Evolutionary conservation across 2,888 invertebrate genomes (phyloP).

Genomic region (Venusia cambrica): DNA sequence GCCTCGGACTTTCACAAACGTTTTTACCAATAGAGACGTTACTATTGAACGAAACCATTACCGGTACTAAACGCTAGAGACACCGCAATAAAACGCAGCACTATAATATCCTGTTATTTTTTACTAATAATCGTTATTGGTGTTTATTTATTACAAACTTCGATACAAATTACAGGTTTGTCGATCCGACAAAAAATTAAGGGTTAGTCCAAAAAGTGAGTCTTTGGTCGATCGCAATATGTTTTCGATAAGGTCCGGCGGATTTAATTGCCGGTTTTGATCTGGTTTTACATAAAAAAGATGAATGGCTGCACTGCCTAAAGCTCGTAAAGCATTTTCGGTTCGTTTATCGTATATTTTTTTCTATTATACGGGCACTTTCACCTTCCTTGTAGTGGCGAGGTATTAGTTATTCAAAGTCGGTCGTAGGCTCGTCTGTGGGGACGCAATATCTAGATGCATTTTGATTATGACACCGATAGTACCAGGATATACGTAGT

Average conservation of each 20-base stretch:
- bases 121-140: slow-evolving; percentile 80
- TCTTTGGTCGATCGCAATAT: slow-evolving; percentile 78
- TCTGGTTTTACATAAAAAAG: slow-evolving; percentile 80
- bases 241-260: slow-evolving; percentile 79
- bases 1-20: slow-evolving; percentile 70
- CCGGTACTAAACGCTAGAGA: slow-evolving; percentile 48
- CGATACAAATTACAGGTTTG: slow-evolving; percentile 78
- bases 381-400: slow-evolving; percentile 62
- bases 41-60: slow-evolving; percentile 64
- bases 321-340: slow-evolving; percentile 69
- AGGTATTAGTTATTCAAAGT: slow-evolving; percentile 62
- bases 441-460: slow-evolving; percentile 63
- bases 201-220: slow-evolving; percentile 80
- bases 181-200: slow-evolving; percentile 75
- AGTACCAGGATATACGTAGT: slow-evolving; percentile 35
- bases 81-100: slow-evolving; percentile 62
- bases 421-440: slow-evolving; percentile 39
- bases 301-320: slow-evolving; percentile 72
- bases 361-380: slow-evolving; percentile 70
- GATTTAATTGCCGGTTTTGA: slow-evolving; percentile 80
- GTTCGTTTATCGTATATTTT: slow-evolving; percentile 62
- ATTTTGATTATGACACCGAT: slow-evolving; percentile 57
- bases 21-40: slow-evolving; percentile 76
- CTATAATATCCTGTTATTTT: slow-evolving; percentile 79
- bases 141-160: slow-evolving; percentile 79